A percentile compares a stretch with the other conserved stretches of the same genome.
These are phyloP conservation scores for Aeoliscus strigatus DNA, from an alignment of 2,797 vertebrate genomes.

Conservation along the genomic window DNA sequence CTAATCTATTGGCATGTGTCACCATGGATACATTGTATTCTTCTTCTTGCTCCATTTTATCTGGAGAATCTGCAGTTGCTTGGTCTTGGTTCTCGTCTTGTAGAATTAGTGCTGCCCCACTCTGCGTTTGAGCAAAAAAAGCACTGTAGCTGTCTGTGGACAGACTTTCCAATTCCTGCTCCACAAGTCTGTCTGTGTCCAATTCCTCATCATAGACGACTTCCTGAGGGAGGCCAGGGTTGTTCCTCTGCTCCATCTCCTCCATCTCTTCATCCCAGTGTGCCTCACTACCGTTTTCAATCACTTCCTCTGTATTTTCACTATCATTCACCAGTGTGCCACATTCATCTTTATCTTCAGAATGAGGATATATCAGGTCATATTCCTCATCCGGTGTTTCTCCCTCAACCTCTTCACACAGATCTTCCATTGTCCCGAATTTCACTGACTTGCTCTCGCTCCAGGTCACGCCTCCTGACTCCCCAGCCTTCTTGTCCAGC, in stretches of 20 bases:
- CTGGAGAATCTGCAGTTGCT: conserved; percentile 11
- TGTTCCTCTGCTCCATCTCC: conserved; percentile 10
- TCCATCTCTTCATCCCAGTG: conserved; percentile 29
- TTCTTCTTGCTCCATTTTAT: conserved; percentile 37
- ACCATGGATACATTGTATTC: conserved; percentile 38
- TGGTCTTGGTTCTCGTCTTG: conserved; percentile 8
- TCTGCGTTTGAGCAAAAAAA: conserved; percentile 45
- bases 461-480: conserved; percentile 42
- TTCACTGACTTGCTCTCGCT: conserved; percentile 55
- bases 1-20: conserved; percentile 34
- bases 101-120: no score
- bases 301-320: conserved; percentile 11
- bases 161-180: conserved; percentile 56
- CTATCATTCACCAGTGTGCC: neutral
- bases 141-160: conserved; percentile 41
- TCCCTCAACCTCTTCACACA: conserved; percentile 70
- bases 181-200: conserved; percentile 55
- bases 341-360: conserved; percentile 15
- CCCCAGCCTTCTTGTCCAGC: conserved; percentile 50
- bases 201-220: conserved; percentile 37
- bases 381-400: conserved; percentile 52
- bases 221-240: no score
- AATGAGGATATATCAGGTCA: conserved; percentile 30
- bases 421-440: conserved; percentile 76
- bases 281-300: conserved; percentile 5